Evolutionary conservation across 2,797 vertebrate species (phyloP), one percentile per base, ranked within the genome.

Genomic region (Artibeus lituratus): DNA sequence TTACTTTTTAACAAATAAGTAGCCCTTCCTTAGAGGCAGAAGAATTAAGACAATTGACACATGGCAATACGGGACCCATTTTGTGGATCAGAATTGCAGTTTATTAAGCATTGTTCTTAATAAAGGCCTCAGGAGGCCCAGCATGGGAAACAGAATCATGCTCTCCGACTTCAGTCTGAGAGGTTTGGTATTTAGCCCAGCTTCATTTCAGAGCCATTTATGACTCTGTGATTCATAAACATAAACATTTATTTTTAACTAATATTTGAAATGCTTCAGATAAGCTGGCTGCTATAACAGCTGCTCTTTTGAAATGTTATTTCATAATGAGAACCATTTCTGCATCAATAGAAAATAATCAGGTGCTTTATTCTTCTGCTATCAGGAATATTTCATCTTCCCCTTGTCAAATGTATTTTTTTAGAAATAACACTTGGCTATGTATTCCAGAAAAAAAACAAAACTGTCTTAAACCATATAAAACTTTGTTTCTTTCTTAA

Each of bases 201-300:
- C 94, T 92, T 96, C 39, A 76, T 94, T 93, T 94, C 69, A 39
- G 55, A 95, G 86, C 29, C 82, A 74, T 92, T 87, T 96, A 83
- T 82, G 91, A 97, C 70, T 74, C 55, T 83, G 80, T 91, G 89
- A 96, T 92, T 96, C 94, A 96, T 59, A 96, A 96, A 97, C 78
- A 69, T 88, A 96, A 96, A 95, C 89, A 94, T 83, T 97, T 97
- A 85, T 94, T 94, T 96, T 94, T 96, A 93, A 96, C 93, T 90
- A 96, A 92, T 96, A 95, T 85, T 90, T 87, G 42, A 96, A 96
- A 82, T 72, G 77, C 65, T 72, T 88, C 87, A 62, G 69, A 86
- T 92, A 92, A 95, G 88, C 73, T 87, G 42, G 21, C 70, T 91
- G 51, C 93, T 92, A 11, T 88, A 89, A 91, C 53, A 96, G 89